A percentile compares a stretch with the other conserved stretches of the same genome.
These are phyloP conservation scores for Ganaspis sp. DNA, from an alignment of 1,140 invertebrate genomes.

Conservation along the genomic window DNA sequence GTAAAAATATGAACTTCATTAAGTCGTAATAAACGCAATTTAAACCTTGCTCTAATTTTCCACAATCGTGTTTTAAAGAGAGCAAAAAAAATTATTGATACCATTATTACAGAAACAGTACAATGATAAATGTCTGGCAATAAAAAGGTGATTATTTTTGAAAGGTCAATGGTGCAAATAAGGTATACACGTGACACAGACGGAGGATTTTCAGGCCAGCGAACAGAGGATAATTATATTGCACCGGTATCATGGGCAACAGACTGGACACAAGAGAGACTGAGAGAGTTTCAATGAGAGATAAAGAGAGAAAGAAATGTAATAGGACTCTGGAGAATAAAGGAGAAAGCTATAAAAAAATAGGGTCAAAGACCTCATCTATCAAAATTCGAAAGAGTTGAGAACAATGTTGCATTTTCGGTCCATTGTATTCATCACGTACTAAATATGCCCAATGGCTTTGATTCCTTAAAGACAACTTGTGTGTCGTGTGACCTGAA, in stretches of 20 bases:
- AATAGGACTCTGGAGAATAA: background rate
- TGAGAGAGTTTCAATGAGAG: conserved; percentile 39
- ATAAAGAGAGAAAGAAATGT: conserved; percentile 13
- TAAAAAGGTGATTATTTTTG: background rate
- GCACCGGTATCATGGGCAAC: conserved; percentile 36
- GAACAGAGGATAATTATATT: conserved; percentile 51
- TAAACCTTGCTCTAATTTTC: too few relatives aligned
- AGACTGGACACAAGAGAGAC: conserved; percentile 29
- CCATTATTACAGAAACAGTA: background rate
- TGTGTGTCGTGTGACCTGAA: background rate
- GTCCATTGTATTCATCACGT: conserved; percentile 44
- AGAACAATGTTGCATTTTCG: conserved; percentile 44
- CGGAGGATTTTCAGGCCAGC: conserved; percentile 67
- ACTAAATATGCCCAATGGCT: too few relatives aligned
- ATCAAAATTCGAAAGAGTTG: background rate
- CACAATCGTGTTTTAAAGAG: background rate
- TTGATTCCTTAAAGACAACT: too few relatives aligned
- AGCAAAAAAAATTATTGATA: background rate
- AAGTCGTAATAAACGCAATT: too few relatives aligned
- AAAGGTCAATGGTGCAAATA: conserved; percentile 36
- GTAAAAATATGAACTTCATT: too few relatives aligned
- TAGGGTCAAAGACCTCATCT: conserved; percentile 51
- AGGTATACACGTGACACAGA: conserved; percentile 55
- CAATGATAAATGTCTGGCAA: background rate
- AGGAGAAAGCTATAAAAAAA: conserved; percentile 31